Evolutionary conservation across 35 echinoderm and acorn worm species (phyloP).

Genomic region (Apostichopus parvimensis): DNA sequence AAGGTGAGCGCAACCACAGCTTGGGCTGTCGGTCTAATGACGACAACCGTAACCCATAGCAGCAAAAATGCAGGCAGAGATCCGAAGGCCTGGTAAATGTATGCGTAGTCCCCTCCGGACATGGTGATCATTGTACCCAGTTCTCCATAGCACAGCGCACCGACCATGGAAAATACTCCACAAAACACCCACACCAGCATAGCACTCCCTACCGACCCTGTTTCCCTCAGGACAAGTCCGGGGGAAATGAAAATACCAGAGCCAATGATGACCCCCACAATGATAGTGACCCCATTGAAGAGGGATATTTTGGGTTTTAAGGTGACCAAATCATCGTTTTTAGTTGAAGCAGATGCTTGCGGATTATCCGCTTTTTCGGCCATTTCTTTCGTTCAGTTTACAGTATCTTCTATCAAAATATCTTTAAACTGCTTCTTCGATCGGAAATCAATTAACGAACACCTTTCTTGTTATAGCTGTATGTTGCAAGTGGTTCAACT

Average conservation of each 20-base stretch:
- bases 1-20: conserved; percentile 93
- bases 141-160: conserved; percentile 94
- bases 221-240: conserved; percentile 67
- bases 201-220: conserved; percentile 77
- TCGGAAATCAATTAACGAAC: no score
- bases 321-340: conserved; percentile 56
- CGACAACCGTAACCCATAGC: conserved; percentile 90
- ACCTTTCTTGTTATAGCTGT: no score
- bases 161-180: conserved; percentile 92
- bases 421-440: no score
- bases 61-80: conserved; percentile 83
- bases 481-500: no score
- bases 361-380: conserved; percentile 27
- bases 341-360: not conserved
- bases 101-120: conserved; percentile 98
- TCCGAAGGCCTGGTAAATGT: conserved; percentile 83
- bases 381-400: not conserved
- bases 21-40: conserved; percentile 91
- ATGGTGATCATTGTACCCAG: conserved; percentile 96
- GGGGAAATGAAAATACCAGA: conserved; percentile 98
- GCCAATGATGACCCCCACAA: conserved; percentile 94
- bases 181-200: conserved; percentile 80
- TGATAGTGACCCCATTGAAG: conserved; percentile 94
- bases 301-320: conserved; percentile 88
- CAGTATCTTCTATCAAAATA: no score